Evolutionary conservation across 53 echinoderm and acorn worm genomes (phyloP), one percentile per base, ranked within the genome.

Genomic region (Astropecten irregularis): DNA sequence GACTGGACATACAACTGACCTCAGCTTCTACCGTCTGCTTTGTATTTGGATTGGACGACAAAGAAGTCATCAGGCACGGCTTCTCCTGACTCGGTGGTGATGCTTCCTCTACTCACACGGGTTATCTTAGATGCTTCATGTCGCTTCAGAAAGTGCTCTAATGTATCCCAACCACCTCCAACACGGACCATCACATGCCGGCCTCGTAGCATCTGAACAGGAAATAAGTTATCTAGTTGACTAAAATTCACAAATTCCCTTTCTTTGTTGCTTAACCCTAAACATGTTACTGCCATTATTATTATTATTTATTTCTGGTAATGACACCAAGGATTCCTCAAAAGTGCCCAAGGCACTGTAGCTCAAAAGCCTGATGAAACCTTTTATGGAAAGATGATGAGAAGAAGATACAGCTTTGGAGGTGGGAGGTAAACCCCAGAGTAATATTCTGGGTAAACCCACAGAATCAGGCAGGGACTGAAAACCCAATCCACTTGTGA

Each of bases 81-180:
- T 40, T 88, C 90, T 18, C 92, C 99, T 2, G 73, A 31, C 47
- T 91, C 89, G 1, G 86, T 83, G 16, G 81, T 79, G 33, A 93
- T 70, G 20, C 74, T 63, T 6, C 69, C 69, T 3, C 99, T 81
- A 36, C 85, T 84, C 15, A 92, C 74, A 22, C 87, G 61, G 65
- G 81, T 88, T 36, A 88, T 66, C 51, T 88, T 83, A 18, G 86
- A 84, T 1, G 90, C 91, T 4, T 95, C 87, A 51, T 99, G 99
- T 60, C 88, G 84, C 14, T 73, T 49, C 11, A 99, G 86, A 56
- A 84, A 99, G 38, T 90, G 92, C 48, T 94, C 88, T 37, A 99
- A 46, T 13, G 99, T 99, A 53, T 99, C 99, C 99, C 99, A 99
- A 53, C 99, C 99, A 0, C 99, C 99, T 19, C 99, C 99, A 0